Evolutionary conservation across 2,113 vertebrate species (phyloP), one percentile per base, ranked within the genome.

Genomic region (Pterocles burchelli): DNA sequence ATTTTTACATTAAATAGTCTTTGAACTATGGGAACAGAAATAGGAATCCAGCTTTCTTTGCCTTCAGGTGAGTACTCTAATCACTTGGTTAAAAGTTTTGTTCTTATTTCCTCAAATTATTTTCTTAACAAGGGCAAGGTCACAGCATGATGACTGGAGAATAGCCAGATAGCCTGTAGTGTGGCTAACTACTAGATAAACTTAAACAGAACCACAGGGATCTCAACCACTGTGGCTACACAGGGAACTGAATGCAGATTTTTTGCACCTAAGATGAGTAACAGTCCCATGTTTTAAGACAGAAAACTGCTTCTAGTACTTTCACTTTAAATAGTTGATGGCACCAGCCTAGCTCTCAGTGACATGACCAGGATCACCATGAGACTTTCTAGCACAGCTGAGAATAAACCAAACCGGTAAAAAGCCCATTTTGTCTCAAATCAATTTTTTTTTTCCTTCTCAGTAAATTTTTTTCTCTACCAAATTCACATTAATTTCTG

Each of bases 1-100:
- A 88, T 80, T 91, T 91, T 87, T 73, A 87, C 29, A n/a, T 89
- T 84, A 75, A 82, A 67, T 46, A 90, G 24, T 45, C 80, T 90
- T 93, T 85, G 76, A 92, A 89, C 51, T 78, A 63, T 0, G 0
- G 51, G 25, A 92, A 81, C 38, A 95, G 73, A 87, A 93, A 81
- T 57, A 88, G 52, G 68, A 84, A 89, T 5, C 16, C 8, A 25
- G 4, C 24, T 58, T 77, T 52, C 24, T 52, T 68, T 13, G 43
- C 48, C 51, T 71, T 95, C 21, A 48, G 62, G 34, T 67, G 59
- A 90, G 18, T 48, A 57, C 17, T 52, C 36, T 73, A 80, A 86
- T 74, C 38, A 70, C 28, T 46, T 43, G 51, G 29, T 48, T 66
- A 74, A 38, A 92, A 78, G 26, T 77, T 93, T 48, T 74, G 20